Conservation (phyloP, 1,140 invertebrate genomes). For the Euura saliciscinereae region DNA sequence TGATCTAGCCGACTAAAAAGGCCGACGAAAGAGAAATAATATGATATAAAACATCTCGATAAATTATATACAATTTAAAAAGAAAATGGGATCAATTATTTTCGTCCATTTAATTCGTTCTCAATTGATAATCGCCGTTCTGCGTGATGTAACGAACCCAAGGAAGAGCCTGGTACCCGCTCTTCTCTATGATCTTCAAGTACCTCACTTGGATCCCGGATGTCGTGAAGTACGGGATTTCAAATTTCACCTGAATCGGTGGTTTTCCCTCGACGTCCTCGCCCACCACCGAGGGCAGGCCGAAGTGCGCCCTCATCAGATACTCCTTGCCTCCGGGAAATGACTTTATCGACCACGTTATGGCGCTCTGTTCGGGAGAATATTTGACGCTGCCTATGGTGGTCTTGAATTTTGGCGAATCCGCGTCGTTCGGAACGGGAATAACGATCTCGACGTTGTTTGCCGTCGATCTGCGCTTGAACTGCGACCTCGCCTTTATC, state of each 20-base stretch:
- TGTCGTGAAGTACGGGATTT: conserved; percentile 99
- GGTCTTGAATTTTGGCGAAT: conserved; percentile 99
- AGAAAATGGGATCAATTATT: no score
- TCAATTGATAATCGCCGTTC: conserved; percentile 98
- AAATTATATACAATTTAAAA: background rate
- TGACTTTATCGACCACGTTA: conserved; percentile 99
- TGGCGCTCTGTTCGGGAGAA: conserved; percentile 95
- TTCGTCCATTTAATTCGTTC: conserved; percentile 77
- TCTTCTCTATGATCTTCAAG: conserved; percentile 99
- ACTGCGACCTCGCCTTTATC: conserved; percentile 99
- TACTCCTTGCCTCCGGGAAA: conserved; percentile 99
- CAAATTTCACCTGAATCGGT: conserved; percentile 99
- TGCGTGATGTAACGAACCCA: conserved; percentile 99
- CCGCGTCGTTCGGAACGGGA: conserved; percentile 97
- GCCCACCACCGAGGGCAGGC: conserved; percentile 94
- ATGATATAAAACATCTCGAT: background rate
- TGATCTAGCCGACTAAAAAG: background rate
- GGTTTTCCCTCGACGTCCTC: conserved; percentile 97
- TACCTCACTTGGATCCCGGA: conserved; percentile 99
- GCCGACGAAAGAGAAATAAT: background rate
- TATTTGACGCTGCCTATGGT: conserved; percentile 98
- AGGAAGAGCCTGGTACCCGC: conserved; percentile 97
- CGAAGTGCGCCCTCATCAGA: conserved; percentile 98
- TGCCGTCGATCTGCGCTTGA: conserved; percentile 96
- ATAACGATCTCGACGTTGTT: conserved; percentile 99